These are phyloP conservation scores for Heliconius ethilla DNA, from an alignment of 2,888 invertebrate species.

Conservation along the genomic window DNA sequence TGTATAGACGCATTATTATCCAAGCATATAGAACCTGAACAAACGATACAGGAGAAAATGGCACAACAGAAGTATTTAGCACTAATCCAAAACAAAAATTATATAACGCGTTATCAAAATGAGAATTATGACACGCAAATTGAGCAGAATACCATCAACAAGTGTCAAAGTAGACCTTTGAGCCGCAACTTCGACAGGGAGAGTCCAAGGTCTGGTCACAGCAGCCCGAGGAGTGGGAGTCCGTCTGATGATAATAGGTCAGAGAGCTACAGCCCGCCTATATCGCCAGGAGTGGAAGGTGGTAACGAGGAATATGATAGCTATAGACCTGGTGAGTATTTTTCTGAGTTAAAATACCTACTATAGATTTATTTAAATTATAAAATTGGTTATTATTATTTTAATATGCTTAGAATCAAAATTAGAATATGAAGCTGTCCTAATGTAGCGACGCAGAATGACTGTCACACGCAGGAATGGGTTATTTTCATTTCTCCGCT, in stretches of 20 bases:
- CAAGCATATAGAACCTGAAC: constrained; percentile 67
- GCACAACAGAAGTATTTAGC: constrained; percentile 71
- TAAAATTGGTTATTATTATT: no score
- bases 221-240: constrained; percentile 67
- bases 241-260: constrained; percentile 83
- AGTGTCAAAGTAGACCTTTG: constrained; percentile 54
- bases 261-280: constrained; percentile 90
- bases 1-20: constrained; percentile 95
- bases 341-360: no score
- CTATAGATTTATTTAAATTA: no score
- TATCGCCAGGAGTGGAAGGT: constrained; percentile 92
- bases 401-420: no score
- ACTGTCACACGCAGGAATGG: no score
- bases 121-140: constrained; percentile 76
- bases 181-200: constrained; percentile 53
- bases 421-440: no score
- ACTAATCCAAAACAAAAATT: constrained; percentile 71
- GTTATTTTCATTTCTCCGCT: not conserved
- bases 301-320: constrained; percentile 74
- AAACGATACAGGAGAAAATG: constrained; percentile 64
- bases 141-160: constrained; percentile 73
- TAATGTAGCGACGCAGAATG: no score
- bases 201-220: constrained; percentile 65
- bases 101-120: constrained; percentile 65
- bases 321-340: constrained; percentile 72